Evolutionary conservation across 1,140 invertebrate genomes (phyloP).

Genomic region (Charaxes varanes): DNA sequence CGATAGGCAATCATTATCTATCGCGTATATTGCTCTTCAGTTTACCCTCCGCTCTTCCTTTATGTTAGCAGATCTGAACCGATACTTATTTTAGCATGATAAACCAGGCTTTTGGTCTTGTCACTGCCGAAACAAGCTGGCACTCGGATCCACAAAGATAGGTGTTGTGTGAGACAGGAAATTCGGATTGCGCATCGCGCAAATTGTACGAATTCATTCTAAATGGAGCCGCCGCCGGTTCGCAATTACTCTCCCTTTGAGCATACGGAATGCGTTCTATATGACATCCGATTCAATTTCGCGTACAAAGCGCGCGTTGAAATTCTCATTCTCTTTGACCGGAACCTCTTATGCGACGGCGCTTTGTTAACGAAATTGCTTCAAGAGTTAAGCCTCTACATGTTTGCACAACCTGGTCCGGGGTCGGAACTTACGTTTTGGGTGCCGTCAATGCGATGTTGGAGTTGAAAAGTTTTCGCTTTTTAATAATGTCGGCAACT

Average conservation of each 20-base stretch:
- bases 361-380: slow-evolving; percentile 59
- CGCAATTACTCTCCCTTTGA: slow-evolving; percentile 69
- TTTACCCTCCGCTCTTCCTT: too few species aligned
- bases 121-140: too few species aligned
- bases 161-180: too few species aligned
- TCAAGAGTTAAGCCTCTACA: slow-evolving; percentile 32
- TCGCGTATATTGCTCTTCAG: too few species aligned
- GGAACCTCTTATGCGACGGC: slow-evolving; percentile 54
- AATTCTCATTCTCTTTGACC: slow-evolving; percentile 66
- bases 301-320: slow-evolving; percentile 59
- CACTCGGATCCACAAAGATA: too few species aligned
- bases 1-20: too few species aligned
- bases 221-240: slow-evolving; percentile 64
- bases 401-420: slow-evolving; percentile 19
- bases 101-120: too few species aligned
- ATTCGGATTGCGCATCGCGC: too few species aligned
- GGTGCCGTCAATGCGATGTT: neutral
- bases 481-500: too few species aligned
- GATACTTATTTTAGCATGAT: too few species aligned
- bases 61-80: too few species aligned
- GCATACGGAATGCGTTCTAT: slow-evolving; percentile 60
- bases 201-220: slow-evolving; percentile 67
- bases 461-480: neutral
- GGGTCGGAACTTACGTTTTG: slow-evolving; percentile 1
- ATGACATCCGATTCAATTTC: slow-evolving; percentile 69